Evolutionary conservation across 1,140 invertebrate genomes (phyloP).

Genomic region (Drosophila ambigua): DNA sequence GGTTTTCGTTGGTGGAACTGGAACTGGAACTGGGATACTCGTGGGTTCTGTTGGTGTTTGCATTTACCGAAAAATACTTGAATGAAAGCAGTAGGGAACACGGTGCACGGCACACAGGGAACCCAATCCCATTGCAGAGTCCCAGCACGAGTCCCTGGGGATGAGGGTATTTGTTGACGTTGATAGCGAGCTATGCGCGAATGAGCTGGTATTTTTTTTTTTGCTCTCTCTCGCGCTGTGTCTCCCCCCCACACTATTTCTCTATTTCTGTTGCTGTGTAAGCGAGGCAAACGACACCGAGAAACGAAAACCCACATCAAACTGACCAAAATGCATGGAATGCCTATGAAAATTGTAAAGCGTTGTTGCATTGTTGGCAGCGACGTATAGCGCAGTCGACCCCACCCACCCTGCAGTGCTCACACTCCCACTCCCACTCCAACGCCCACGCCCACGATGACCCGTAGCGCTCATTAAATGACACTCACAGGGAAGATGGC

Average conservation of each 20-base stretch:
- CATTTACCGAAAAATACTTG: slow-evolving; percentile 69
- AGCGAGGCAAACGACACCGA: slow-evolving; percentile 57
- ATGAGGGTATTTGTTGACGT: slow-evolving; percentile 68
- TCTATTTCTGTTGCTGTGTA: slow-evolving; percentile 43
- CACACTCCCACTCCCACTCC: too few species aligned
- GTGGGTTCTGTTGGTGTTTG: slow-evolving; percentile 50
- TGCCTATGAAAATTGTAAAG: slow-evolving; percentile 78
- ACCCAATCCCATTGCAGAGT: too few species aligned
- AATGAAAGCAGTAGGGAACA: slow-evolving; percentile 15
- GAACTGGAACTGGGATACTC: not conserved
- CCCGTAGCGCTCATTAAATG: slow-evolving; percentile 71
- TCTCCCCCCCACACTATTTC: not conserved
- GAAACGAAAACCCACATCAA: slow-evolving; percentile 80
- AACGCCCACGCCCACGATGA: not conserved
- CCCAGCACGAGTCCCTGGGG: too few species aligned
- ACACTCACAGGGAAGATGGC: slow-evolving; percentile 66
- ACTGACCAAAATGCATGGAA: slow-evolving; percentile 83
- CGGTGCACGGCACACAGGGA: too few species aligned
- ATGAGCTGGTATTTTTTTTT: slow-evolving; percentile 17
- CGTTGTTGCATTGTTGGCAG: slow-evolving; percentile 58
- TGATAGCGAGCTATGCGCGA: slow-evolving; percentile 50
- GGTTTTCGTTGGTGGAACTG: not conserved
- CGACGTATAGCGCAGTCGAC: not conserved
- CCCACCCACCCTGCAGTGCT: not conserved
- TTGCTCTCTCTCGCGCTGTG: slow-evolving; percentile 6